Base-by-base conservation (phyloP, 2,113 vertebrate genomes). In the Capreolus pygargus region DNA sequence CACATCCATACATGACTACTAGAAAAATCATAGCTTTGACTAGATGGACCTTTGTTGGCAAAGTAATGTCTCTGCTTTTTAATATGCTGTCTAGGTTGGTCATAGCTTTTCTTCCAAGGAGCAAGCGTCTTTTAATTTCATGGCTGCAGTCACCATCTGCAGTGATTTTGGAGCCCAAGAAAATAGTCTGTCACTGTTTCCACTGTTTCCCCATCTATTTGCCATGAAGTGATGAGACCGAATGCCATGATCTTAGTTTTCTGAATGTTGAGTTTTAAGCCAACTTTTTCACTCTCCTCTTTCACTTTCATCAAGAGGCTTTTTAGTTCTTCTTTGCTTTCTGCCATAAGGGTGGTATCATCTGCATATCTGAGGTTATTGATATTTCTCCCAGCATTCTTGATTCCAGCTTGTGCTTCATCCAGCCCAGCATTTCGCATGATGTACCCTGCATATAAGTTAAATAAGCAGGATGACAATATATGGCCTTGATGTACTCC, bases 351-450 rank as follows among this genome's bases (percentile, higher is more conserved):
- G 17, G 1, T 36, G 4, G 33, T 36, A n/a, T 36, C n/a, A 70
- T 70, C n/a, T 70, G n/a, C 17, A 1, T 70, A 70, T 70, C 64
- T 70, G n/a, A 36, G n/a, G 64, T 70, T 70, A 70, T 21, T 70
- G 17, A 5, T 36, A 21, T 70, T 70, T 70, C 33, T 70, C n/a
- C 64, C 2, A 0, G 17, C 17, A 36, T 11, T 70, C 17, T 70
- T 70, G 33, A n/a, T 70, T 21, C n/a, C 4, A 11, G 9, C 64
- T 70, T 70, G n/a, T 36, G 64, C 17, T 70, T 70, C n/a, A 67
- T 67, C 33, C n/a, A 21, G 17, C 8, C 17, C 1, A 0, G 17
- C n/a, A 10, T 67, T 67, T 67, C 0, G 0, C n/a, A 67, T 36
- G 64, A 67, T 67, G 17, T 67, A 36, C 64, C 21, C n/a, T 67